Conservation (phyloP, 2,888 invertebrate species). For the Chironomus tentans region DNA sequence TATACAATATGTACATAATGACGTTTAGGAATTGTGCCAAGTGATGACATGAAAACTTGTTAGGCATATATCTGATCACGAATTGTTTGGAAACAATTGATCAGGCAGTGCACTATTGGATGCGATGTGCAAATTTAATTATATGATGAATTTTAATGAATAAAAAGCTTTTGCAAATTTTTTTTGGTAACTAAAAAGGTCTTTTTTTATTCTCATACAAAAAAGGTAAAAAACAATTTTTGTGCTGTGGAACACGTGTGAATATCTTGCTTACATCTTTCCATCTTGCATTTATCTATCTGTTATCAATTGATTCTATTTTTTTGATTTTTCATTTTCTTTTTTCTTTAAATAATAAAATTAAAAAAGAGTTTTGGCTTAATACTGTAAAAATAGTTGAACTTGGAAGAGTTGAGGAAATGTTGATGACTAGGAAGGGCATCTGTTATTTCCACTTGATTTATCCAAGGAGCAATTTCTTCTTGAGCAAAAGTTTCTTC, state of each 20-base stretch:
- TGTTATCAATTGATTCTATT: background rate
- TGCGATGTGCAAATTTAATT: background rate
- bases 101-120: background rate
- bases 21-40: background rate
- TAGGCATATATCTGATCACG: background rate
- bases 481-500: constrained; percentile 26
- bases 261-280: too few species aligned
- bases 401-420: background rate
- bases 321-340: background rate
- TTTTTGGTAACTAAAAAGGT: background rate
- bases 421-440: background rate
- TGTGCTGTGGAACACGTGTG: too few species aligned
- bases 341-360: constrained; percentile 20
- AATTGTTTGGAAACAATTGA: background rate
- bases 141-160: too few species aligned
- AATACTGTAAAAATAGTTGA: constrained; percentile 12
- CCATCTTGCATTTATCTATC: too few species aligned
- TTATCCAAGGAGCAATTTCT: constrained; percentile 14
- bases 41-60: background rate
- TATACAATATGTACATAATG: too few species aligned
- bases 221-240: too few species aligned
- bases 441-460: background rate
- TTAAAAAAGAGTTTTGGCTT: constrained; percentile 20
- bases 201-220: background rate
- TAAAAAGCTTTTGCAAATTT: background rate